Conservation (phyloP, 2,888 invertebrate genomes). For the Sinelater perroti region DNA sequence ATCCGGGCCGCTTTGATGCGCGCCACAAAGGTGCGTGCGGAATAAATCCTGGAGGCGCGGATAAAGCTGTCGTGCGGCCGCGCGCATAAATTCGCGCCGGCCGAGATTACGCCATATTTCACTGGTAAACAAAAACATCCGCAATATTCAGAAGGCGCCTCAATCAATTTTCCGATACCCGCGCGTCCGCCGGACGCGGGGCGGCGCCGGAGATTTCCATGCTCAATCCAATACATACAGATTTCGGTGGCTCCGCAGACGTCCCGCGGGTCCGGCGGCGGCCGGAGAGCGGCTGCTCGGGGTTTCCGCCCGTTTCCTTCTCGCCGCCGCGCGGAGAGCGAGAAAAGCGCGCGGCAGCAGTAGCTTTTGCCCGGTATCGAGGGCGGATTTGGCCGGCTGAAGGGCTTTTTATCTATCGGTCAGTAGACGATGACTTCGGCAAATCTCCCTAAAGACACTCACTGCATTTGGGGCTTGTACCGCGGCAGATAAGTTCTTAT, state of each 20-base stretch:
- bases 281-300: slow-evolving; percentile 27
- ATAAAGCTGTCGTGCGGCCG: slow-evolving; percentile 24
- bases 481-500: slow-evolving; percentile 39
- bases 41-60: slow-evolving; percentile 22
- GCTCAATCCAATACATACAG: slow-evolving; percentile 38
- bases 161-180: slow-evolving; percentile 38
- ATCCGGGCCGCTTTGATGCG: slow-evolving; percentile 3
- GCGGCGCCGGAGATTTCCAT: slow-evolving; percentile 32
- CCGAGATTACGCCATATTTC: slow-evolving; percentile 32
- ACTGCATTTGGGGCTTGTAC: slow-evolving; percentile 32
- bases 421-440: slow-evolving; percentile 34
- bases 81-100: slow-evolving; percentile 15
- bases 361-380: slow-evolving; percentile 24
- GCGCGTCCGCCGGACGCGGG: slow-evolving; percentile 26
- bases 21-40: slow-evolving; percentile 17
- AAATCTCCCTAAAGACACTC: slow-evolving; percentile 40
- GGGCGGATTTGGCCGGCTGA: slow-evolving; percentile 22
- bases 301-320: slow-evolving; percentile 23
- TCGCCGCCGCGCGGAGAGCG: slow-evolving; percentile 15
- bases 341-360: slow-evolving; percentile 23
- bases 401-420: slow-evolving; percentile 37
- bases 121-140: slow-evolving; percentile 36
- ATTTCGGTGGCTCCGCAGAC: slow-evolving; percentile 31
- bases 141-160: slow-evolving; percentile 34
- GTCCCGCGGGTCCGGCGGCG: slow-evolving; percentile 20